Evolutionary conservation across 1,140 invertebrate species (phyloP), one percentile per base, ranked within the genome.

Genomic region (Rhopalosiphum maidis): DNA sequence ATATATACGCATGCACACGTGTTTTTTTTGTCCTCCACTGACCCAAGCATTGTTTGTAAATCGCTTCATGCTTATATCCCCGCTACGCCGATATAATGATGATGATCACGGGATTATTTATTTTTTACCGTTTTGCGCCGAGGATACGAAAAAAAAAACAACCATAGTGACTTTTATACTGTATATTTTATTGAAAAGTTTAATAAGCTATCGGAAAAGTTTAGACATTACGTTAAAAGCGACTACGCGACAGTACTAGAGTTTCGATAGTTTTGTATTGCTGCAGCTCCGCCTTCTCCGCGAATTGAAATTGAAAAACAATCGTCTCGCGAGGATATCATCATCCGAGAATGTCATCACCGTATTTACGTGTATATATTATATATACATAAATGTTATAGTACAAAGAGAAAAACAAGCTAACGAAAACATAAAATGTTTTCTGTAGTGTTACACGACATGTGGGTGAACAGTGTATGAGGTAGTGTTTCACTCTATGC

Each of bases 161-260:
- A 85, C 46, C 41, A 9, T 43, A 25, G 30, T 30, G 85, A 86
- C 85, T 86, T 89, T n/a, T 54, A 89, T 89, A 89, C 87, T 22
- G 2, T 85, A 87, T 54, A 68, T 25, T 43, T 90, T 43, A 43
- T 60, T 90, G 89, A 68, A 90, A 90, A 90, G 37, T 90, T 90
- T 68, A 90, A 90, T 90, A 68, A 46, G 60, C 89, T 68, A 68
- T 90, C 37, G 88, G n/a, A 90, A 90, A 90, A 90, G 88, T 90
- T 90, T 90, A 60, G 51, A 60, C 54, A 90, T 60, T 60, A 90
- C 88, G 88, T 41, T 60, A 60, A 60, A 90, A 90, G 54, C 54
- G 43, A 90, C 54, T 90, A 90, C 54, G 35, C 54, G 23, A 54
- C 23, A n/a, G 46, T 41, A 85, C 83, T 51, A 60, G 37, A 55